phyloP scores from a whole-genome alignment of 2,888 invertebrate species.

The Onchidella celtica region DNA sequence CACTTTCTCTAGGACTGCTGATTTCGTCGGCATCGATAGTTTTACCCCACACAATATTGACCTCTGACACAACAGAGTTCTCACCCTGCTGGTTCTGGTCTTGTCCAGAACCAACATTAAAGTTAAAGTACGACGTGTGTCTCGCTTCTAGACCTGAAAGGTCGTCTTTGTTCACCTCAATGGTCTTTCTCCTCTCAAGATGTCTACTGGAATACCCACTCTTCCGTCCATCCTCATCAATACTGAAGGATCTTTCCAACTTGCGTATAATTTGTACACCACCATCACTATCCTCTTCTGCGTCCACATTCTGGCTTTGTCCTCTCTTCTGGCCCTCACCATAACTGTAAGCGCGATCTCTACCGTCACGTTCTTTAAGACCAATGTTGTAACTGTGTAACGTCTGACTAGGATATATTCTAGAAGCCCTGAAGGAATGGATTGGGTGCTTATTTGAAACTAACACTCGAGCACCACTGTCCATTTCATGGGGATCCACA shows the following conservation, averaged over 20 bases:
- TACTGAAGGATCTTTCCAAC: neutral
- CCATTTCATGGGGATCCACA: neutral
- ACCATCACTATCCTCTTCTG: neutral
- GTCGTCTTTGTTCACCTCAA: slow-evolving; percentile 26
- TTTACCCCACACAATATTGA: slow-evolving; percentile 26
- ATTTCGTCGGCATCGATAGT: slow-evolving; percentile 8
- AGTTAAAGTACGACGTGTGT: neutral
- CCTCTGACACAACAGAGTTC: slow-evolving; percentile 8
- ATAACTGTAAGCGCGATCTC: no score
- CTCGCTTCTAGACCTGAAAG: slow-evolving; percentile 4
- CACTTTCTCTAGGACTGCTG: neutral
- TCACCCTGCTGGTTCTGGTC: neutral
- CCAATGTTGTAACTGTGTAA: no score
- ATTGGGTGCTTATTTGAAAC: no score
- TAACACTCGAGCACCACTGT: neutral
- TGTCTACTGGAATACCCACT: neutral
- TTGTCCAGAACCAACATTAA: neutral
- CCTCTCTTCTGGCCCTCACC: no score
- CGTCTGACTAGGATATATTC: no score
- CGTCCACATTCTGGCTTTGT: neutral
- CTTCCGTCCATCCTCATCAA: neutral
- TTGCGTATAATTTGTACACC: neutral
- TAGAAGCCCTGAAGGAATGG: no score
- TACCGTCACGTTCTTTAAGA: no score
- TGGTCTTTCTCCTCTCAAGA: slow-evolving; percentile 12